Evolutionary conservation across 1,140 invertebrate genomes (phyloP), one percentile per base, ranked within the genome.

Genomic region (Branchinecta lynchi): DNA sequence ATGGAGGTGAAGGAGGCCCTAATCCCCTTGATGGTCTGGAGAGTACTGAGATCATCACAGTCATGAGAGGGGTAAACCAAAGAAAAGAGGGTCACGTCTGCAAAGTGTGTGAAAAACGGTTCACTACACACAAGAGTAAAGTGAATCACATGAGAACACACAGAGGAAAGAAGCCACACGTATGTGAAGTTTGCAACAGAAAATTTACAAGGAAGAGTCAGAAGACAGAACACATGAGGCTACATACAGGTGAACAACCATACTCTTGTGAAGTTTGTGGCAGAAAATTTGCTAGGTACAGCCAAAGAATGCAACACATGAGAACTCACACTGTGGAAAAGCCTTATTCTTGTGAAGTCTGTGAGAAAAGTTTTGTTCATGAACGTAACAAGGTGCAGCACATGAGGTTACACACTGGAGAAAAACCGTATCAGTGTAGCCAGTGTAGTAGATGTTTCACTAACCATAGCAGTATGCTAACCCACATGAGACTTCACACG

Each of bases 381-480:
- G 81, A 84, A 44, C 82, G 84, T 65, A 90, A 90, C 75, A 88
- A 90, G 86, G 89, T 87, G 7, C 78, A 89, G 8, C 89, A 90
- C 78, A 84, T 87, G 71, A 51, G n/a, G n/a, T 9, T 99, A 17
- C 96, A 99, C 81, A 98, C 95, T 0, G 96, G 96, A 0, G 95
- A 98, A 81, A 99, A 98, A 77, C 96, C 96, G 0, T 99, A 96
- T 80, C 93, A 93, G 1, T 99, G 96, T 80, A 93, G 93, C 8
- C 94, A 98, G 77, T 99, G 96, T 80, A 95, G 94, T 66, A 98
- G 98, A 78, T 92, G 93, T 7, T 99, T 99, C 79, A 96, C 96
- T 7, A 96, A 99, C 81, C 83, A 96, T 45, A 96, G 83, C 71
- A 88, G 88, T 73, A 77, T 87, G 44, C 75, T 85, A 51, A 86